Percentiles rank a stretch among this genome's conserved stretches.
Conservation (phyloP, 64 coral and sea anemone species). For the Orbicella faveolata region DNA sequence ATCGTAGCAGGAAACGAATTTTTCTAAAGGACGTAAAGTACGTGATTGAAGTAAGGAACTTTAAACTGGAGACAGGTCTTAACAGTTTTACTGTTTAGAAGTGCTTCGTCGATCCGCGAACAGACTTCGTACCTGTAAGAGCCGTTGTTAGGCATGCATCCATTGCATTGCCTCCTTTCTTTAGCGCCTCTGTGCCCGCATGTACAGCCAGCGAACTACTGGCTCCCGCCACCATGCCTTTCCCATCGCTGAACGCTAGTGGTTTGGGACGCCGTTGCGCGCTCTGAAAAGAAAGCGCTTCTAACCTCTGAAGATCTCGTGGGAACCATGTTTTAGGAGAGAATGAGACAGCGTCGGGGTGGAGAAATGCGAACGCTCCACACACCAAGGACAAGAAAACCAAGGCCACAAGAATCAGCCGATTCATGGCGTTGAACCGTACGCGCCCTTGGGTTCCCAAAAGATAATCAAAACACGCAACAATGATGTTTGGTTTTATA, state of each 20-base stretch:
- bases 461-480: background rate
- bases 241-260: slow-evolving; percentile 60
- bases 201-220: slow-evolving; percentile 59
- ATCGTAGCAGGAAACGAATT: background rate
- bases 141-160: slow-evolving; percentile 85
- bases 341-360: slow-evolving; percentile 47
- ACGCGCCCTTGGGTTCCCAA: background rate
- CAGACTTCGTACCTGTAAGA: slow-evolving; percentile 46
- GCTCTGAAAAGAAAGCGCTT: slow-evolving; percentile 38
- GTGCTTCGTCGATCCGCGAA: background rate
- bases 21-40: background rate
- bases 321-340: slow-evolving; percentile 71
- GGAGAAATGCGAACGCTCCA: background rate
- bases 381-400: background rate
- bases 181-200: slow-evolving; percentile 75
- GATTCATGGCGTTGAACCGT: background rate
- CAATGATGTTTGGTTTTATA: slow-evolving; percentile 28
- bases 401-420: background rate
- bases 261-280: slow-evolving; percentile 57
- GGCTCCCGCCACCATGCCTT: slow-evolving; percentile 86
- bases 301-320: slow-evolving; percentile 61
- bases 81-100: background rate
- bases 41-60: background rate
- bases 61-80: background rate
- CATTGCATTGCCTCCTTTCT: slow-evolving; percentile 91